Evolutionary conservation across 1,140 invertebrate species (phyloP).

Genomic region (Aporrectodea caliginosa): DNA sequence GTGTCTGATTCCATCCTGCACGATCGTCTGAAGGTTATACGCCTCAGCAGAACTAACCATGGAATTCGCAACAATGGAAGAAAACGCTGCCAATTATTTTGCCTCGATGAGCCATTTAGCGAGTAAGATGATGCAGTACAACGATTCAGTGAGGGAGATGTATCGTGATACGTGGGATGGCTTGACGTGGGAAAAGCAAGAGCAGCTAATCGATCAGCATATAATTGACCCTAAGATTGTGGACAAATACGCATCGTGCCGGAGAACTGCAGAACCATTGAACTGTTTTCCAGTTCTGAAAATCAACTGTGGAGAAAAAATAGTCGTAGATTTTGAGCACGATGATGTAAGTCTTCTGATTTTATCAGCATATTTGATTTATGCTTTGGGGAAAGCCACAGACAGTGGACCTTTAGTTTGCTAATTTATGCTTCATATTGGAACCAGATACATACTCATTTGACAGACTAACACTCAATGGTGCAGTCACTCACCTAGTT

Average conservation of each 20-base stretch:
- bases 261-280: background rate
- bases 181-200: background rate
- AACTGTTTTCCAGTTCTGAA: slow-evolving; percentile 14
- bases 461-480: no score
- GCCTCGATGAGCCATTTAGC: slow-evolving; percentile 13
- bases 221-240: slow-evolving; percentile 1
- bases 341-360: slow-evolving; percentile 17
- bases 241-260: background rate
- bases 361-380: no score
- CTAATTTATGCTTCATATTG: no score
- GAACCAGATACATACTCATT: no score
- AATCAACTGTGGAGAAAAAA: slow-evolving; percentile 19
- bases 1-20: no score
- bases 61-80: slow-evolving; percentile 5
- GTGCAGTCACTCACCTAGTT: no score
- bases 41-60: no score
- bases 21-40: no score
- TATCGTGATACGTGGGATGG: slow-evolving; percentile 11
- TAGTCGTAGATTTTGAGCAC: slow-evolving; percentile 21
- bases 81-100: slow-evolving; percentile 12
- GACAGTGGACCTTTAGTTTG: no score
- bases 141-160: background rate
- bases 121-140: background rate
- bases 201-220: slow-evolving; percentile 13
- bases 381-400: no score